A percentile compares a stretch with the other conserved stretches of the same genome.
Conservation (phyloP, 2,113 vertebrate genomes). For the Eublepharis macularius region DNA sequence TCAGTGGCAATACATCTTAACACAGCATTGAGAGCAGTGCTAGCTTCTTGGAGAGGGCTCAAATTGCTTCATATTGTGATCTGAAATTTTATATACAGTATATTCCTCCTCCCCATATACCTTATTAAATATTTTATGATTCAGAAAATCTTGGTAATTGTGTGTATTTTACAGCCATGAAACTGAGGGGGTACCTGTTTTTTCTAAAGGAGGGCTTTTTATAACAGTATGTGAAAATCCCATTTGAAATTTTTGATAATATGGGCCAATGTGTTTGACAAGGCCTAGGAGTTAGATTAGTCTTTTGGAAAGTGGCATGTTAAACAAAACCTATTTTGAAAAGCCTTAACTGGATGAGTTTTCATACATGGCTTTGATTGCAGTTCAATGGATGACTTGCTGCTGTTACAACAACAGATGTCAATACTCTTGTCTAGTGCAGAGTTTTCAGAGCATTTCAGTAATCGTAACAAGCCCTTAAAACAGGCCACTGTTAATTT, state of each 20-base stretch:
- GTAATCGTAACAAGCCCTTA: not conserved
- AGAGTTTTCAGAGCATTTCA: not conserved
- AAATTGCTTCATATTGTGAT: conserved; percentile 96
- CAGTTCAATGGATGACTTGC: not conserved
- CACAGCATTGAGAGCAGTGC: conserved; percentile 79
- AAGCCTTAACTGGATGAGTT: not conserved
- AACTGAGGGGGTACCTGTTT: not conserved
- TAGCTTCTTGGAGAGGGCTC: conserved; percentile 85
- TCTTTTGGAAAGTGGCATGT: not conserved
- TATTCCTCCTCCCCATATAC: conserved; percentile 91
- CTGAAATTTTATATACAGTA: conserved; percentile 99
- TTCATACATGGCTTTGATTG: conserved; percentile 1
- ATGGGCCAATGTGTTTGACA: not conserved
- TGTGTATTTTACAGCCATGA: conserved; percentile 55
- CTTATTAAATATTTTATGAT: conserved; percentile 99
- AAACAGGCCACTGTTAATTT: not conserved
- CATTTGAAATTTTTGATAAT: conserved; percentile 35
- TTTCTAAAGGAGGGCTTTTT: conserved; percentile 30
- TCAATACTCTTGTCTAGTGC: not conserved
- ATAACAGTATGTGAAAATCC: conserved; percentile 12
- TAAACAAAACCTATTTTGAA: conserved; percentile 1
- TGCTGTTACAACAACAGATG: conserved; percentile 1
- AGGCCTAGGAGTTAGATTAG: not conserved
- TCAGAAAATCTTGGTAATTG: conserved; percentile 75
- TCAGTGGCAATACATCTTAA: conserved; percentile 82